Base-by-base conservation (phyloP, 2,113 vertebrate genomes). In the Cervus canadensis region DNA sequence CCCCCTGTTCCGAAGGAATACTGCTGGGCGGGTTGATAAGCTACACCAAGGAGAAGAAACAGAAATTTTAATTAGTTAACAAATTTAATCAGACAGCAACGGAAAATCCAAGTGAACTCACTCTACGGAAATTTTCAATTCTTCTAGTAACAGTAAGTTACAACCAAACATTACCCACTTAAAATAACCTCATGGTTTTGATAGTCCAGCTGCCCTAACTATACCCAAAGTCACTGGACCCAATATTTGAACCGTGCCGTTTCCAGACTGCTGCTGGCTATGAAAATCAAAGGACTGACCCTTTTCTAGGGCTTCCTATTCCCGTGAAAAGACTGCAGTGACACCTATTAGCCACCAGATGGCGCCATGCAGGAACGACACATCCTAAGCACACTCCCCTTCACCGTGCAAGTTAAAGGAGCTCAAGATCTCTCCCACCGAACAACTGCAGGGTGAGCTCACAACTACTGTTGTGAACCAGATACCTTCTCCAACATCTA, bases 1-100 rank as follows among this genome's bases (percentile, higher is more conserved):
- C 99, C 99, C 98, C 99, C 99, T 96, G 99, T 98, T 99, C 99
- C 99, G 97, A 99, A 99, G 59, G 99, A 98, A 98, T 99, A 99
- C 98, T 99, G 99, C 98, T 99, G 99, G 98, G 99, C 98, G 98
- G 99, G 99, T 98, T 99, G 99, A 99, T 99, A 99, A 7, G 98
- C 99, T 99, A 99, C 92, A 98, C 96, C 98, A 54, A 95, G 98
- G 97, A 92, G 98, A 98, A 97, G 97, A 98, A 98, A 97, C 87
- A 98, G 89, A 98, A 94, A 96, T 76, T 96, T 62, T 79, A 74
- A 97, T 99, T 98, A 98, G 98, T 97, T 84, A 97, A 97, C 78
- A 88, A 84, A 30, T 59, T 93, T 57, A 81, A 88, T 90, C 23
- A 86, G 40, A 92, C 1, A 87, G 36, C 7, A 76, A 60, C 14